phyloP scores from a whole-genome alignment of 2,888 invertebrate species.

The Hipparchia sbordonii region DNA sequence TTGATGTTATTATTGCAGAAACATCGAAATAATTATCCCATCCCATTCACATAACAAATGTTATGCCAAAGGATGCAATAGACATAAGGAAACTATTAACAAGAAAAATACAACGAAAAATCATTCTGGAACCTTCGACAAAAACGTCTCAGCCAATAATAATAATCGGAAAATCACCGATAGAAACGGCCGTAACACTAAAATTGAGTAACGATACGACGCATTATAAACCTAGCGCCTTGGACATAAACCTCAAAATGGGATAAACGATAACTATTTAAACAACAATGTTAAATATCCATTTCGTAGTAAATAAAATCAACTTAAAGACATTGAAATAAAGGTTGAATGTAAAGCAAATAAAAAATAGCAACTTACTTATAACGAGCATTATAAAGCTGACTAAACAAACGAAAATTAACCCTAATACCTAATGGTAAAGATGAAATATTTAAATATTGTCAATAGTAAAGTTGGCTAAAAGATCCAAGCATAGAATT shows the following conservation, averaged over 20 bases:
- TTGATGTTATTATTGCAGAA: slow-evolving; percentile 2
- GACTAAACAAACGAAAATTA: background rate
- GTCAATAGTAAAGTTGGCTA: background rate
- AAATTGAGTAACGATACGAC: slow-evolving; percentile 17
- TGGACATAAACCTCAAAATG: slow-evolving; percentile 24
- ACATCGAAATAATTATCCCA: slow-evolving; percentile 4
- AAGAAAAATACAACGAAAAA: slow-evolving; percentile 39
- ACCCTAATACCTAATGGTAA: background rate
- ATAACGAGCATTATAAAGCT: background rate
- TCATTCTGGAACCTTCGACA: slow-evolving; percentile 33
- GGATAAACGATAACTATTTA: slow-evolving; percentile 1
- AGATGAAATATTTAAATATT: background rate
- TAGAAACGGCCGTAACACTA: slow-evolving; percentile 35
- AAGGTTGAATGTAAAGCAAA: background rate
- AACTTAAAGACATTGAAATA: slow-evolving; percentile 4
- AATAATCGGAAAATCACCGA: slow-evolving; percentile 42
- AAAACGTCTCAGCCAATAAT: slow-evolving; percentile 39
- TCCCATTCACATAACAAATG: slow-evolving; percentile 6
- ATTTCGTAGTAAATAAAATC: background rate
- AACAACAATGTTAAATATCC: slow-evolving; percentile 6
- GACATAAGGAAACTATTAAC: slow-evolving; percentile 34
- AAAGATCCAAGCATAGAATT: slow-evolving; percentile 24
- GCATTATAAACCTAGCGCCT: slow-evolving; percentile 23
- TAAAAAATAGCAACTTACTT: background rate
- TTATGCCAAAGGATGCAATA: slow-evolving; percentile 13